Evolutionary conservation across 2,888 invertebrate species (phyloP), one percentile per base, ranked within the genome.

Genomic region (Dendrolimus pini): DNA sequence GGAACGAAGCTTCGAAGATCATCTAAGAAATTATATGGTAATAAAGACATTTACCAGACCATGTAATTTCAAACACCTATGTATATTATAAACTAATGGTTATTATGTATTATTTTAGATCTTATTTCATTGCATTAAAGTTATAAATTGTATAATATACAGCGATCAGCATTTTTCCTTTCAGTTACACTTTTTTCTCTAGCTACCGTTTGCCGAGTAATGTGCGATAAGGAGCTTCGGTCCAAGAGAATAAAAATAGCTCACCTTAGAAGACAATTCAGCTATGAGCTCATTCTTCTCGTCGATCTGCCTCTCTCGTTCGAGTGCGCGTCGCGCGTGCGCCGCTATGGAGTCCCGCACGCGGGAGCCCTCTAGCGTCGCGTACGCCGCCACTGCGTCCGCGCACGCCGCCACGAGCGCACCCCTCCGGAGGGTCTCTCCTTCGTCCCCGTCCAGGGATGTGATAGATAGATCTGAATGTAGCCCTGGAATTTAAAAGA

Each of bases 221-320:
- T 6, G 30, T 30, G 30, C 6, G 30, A 30, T 3, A 30, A 30
- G 30, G 30, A 30, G 30, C 30, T 30, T 6, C 30, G 30, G 30
- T 6, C 30, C 30, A 6, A 30, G 30, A 30, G 3, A 30, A 30
- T 30, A 30, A 30, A 30, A 30, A 30, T 6, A 30, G 3, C 88
- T 86, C 72, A 96, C 94, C 91, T 96, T 96, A 71, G 95, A 95
- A 65, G 95, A 95, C 62, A 96, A 91, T 66, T 96, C 95, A 75
- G 95, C 94, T 58, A 97, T 93, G 57, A 95, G 89, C 62, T 96
- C 96, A 60, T 94, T 94, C 74, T 96, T 94, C 75, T 95, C 93
- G 69, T 95, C 95, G 55, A 97, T 92, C 85, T 97, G 96, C 41
- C 96, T 92, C 72, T 95, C 96, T 58, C 95, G 91, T 65, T 96